These are phyloP conservation scores for Anolis sagrei DNA, from an alignment of 2,113 vertebrate species.

Conservation along the genomic window DNA sequence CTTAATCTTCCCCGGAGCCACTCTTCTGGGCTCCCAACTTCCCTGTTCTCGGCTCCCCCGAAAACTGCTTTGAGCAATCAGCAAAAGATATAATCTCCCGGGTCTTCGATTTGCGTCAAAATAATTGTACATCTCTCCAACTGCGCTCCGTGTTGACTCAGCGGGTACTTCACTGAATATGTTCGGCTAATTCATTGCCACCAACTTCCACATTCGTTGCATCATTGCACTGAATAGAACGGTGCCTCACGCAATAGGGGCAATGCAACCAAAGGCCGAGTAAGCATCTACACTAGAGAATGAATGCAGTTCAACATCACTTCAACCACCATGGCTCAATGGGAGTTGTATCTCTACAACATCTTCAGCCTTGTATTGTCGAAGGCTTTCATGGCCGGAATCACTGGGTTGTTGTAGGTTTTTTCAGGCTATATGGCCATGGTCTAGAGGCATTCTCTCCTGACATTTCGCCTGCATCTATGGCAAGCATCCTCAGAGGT, in stretches of 20 bases:
- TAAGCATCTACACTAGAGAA: no score
- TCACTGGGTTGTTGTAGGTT: no score
- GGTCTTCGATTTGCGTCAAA: background rate
- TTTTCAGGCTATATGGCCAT: no score
- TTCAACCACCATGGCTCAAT: no score
- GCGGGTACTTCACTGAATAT: background rate
- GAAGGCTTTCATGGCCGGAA: no score
- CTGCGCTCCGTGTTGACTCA: background rate
- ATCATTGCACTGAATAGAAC: background rate
- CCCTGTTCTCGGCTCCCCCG: slow-evolving; percentile 1
- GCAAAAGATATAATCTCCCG: background rate
- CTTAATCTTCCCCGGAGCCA: slow-evolving; percentile 2
- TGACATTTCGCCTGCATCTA: no score
- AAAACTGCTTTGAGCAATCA: background rate
- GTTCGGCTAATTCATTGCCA: background rate
- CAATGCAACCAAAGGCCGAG: no score
- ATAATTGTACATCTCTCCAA: background rate
- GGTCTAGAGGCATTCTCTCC: no score
- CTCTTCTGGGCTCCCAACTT: background rate
- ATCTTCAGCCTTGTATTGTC: no score
- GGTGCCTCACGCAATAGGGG: background rate
- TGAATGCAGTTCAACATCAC: no score
- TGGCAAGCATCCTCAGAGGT: no score
- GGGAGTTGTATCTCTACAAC: no score
- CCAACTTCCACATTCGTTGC: background rate